These are phyloP conservation scores for Tetranychus piercei DNA, from an alignment of 2,888 invertebrate species.

Conservation along the genomic window DNA sequence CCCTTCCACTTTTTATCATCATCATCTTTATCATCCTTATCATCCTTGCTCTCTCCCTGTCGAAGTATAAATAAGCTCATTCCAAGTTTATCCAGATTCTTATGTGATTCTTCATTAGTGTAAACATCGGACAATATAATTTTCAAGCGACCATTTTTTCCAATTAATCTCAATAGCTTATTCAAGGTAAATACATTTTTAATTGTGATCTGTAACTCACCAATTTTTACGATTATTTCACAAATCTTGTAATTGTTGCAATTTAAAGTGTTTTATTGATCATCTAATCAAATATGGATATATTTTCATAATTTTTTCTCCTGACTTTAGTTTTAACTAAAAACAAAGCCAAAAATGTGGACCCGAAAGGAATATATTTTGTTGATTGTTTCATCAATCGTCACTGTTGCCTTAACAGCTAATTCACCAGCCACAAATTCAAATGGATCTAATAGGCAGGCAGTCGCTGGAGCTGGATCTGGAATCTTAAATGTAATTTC, in stretches of 20 bases:
- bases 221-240: too few species aligned
- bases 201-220: too few species aligned
- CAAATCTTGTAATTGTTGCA: too few species aligned
- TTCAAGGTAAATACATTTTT: background rate
- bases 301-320: background rate
- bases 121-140: background rate
- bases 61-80: background rate
- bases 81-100: background rate
- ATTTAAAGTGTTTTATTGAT: too few species aligned
- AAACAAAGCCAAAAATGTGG: background rate
- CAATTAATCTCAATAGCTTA: background rate
- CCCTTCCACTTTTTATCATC: background rate
- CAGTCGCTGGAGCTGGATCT: background rate
- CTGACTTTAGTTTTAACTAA: background rate
- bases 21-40: background rate
- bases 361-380: background rate
- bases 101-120: background rate
- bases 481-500: slow-evolving; percentile 4
- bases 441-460: background rate
- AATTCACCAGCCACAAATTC: background rate
- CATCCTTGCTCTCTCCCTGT: background rate
- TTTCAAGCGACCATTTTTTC: background rate
- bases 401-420: background rate
- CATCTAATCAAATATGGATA: too few species aligned
- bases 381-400: background rate